Percentiles rank a stretch among this genome's conserved stretches.
phyloP scores from a whole-genome alignment of 2,888 invertebrate species.

The Seira sanloemensis region DNA sequence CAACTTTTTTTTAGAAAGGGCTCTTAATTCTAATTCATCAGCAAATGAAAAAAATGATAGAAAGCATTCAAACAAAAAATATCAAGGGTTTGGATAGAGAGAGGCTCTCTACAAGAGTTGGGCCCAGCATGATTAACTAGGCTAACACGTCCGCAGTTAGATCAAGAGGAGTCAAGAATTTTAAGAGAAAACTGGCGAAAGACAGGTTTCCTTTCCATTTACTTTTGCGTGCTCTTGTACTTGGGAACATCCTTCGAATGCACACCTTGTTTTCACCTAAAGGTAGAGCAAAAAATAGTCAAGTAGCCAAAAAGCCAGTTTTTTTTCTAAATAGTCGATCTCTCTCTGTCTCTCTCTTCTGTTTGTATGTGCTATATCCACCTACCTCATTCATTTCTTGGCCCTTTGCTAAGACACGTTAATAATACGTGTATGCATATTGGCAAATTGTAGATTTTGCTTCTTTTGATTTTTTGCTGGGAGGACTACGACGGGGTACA shows the following conservation, averaged over 20 bases:
- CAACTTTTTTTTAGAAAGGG: constrained; percentile 30
- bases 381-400: constrained; percentile 44
- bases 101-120: constrained; percentile 43
- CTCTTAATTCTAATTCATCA: no score
- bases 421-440: neutral
- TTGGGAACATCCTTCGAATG: constrained; percentile 18
- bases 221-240: neutral
- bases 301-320: constrained; percentile 63
- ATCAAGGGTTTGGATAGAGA: neutral
- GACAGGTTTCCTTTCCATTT: constrained; percentile 48
- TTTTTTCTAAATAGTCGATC: constrained; percentile 54
- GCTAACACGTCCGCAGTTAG: constrained; percentile 60
- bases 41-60: neutral
- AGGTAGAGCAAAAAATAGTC: constrained; percentile 18
- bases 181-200: constrained; percentile 50
- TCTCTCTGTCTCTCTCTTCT: constrained; percentile 22
- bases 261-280: constrained; percentile 59
- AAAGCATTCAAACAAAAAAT: neutral
- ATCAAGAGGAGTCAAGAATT: constrained; percentile 27
- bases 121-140: constrained; percentile 65
- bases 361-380: neutral
- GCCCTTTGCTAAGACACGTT: constrained; percentile 29
- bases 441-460: neutral
- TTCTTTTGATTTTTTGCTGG: no score
- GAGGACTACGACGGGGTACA: no score